Evolutionary conservation across 1,140 invertebrate species (phyloP).

Genomic region (Maniola jurtina): DNA sequence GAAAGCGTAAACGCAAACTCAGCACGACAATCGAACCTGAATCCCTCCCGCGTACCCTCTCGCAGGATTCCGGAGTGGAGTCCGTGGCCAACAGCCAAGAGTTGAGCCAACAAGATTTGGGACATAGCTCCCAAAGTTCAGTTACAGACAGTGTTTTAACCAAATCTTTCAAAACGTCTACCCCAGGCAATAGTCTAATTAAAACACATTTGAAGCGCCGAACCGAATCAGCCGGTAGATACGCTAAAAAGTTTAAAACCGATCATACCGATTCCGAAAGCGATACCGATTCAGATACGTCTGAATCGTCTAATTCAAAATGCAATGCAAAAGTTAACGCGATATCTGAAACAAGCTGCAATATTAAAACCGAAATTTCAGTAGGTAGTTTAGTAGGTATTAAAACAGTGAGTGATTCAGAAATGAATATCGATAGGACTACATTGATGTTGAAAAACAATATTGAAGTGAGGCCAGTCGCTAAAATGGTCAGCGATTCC

Average conservation of each 20-base stretch:
- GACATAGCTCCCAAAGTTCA: slow-evolving; percentile 16
- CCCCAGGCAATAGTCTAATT: not conserved
- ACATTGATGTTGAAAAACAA: slow-evolving; percentile 7
- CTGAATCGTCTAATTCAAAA: not conserved
- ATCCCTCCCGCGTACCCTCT: slow-evolving; percentile 34
- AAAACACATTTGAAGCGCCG: slow-evolving; percentile 38
- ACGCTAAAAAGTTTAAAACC: slow-evolving; percentile 38
- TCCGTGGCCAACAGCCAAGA: slow-evolving; percentile 48
- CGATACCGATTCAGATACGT: slow-evolving; percentile 27
- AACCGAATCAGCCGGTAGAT: slow-evolving; percentile 45
- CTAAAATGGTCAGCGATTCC: slow-evolving; percentile 6
- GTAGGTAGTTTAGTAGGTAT: not conserved
- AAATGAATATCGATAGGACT: not conserved
- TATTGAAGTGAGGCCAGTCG: not conserved
- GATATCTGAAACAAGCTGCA: not conserved
- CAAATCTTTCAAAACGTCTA: not conserved
- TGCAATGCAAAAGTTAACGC: not conserved
- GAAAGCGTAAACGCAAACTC: slow-evolving; percentile 46
- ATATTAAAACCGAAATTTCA: not conserved
- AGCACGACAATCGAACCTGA: slow-evolving; percentile 24
- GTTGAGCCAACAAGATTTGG: slow-evolving; percentile 25
- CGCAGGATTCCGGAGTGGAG: slow-evolving; percentile 51
- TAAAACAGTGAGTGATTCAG: not conserved
- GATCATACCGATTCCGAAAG: slow-evolving; percentile 38
- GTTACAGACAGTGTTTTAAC: slow-evolving; percentile 18